Evolutionary conservation across 2,888 invertebrate genomes (phyloP).

Genomic region (Amiota communis): DNA sequence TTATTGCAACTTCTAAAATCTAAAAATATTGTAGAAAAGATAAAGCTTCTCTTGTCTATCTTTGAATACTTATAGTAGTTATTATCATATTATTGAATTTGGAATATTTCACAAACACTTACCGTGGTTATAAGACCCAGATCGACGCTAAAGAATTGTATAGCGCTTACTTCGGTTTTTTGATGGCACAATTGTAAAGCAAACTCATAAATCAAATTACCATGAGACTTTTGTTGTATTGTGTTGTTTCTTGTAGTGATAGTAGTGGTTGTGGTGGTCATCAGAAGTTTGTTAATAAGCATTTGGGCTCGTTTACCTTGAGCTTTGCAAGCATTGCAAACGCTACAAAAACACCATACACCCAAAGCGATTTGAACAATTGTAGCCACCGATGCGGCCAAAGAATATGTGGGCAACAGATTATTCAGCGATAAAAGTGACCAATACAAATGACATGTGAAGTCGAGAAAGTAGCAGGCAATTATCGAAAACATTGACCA

Average conservation of each 20-base stretch:
- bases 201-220: constrained; percentile 44
- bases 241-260: too few species aligned
- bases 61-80: too few species aligned
- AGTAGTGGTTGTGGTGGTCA: background rate
- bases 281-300: constrained; percentile 8
- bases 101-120: too few species aligned
- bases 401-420: background rate
- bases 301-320: constrained; percentile 27
- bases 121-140: constrained; percentile 44
- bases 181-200: constrained; percentile 47
- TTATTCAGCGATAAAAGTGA: constrained; percentile 42
- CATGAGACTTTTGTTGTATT: background rate
- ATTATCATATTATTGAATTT: too few species aligned
- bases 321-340: constrained; percentile 40
- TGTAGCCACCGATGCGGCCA: constrained; percentile 31
- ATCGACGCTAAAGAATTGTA: constrained; percentile 46
- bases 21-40: too few species aligned
- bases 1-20: too few species aligned
- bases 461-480: constrained; percentile 44
- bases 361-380: constrained; percentile 37
- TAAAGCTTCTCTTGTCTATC: too few species aligned
- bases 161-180: constrained; percentile 43
- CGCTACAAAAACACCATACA: constrained; percentile 36
- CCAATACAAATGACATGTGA: constrained; percentile 51
- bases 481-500: constrained; percentile 45